Percentiles rank a stretch among this genome's conserved stretches.
phyloP scores from a whole-genome alignment of 2,113 vertebrate species.

The Micronycteris hirsuta region DNA sequence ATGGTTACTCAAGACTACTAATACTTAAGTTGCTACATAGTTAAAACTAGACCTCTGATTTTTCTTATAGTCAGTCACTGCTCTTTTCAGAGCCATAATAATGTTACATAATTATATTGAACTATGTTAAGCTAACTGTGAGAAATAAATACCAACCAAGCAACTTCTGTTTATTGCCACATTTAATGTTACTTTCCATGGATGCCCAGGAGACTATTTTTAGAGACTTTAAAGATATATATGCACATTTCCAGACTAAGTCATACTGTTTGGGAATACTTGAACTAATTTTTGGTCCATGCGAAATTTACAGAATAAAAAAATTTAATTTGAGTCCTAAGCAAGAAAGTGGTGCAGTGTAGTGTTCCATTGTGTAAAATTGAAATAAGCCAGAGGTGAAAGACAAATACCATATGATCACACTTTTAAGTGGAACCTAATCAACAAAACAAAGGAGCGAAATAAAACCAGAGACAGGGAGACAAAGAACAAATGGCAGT shows the following conservation, averaged over 20 bases:
- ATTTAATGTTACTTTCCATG: not conserved
- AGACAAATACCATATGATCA: no score
- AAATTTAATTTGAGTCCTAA: not conserved
- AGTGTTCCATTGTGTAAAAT: no score
- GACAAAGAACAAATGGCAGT: no score
- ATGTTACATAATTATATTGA: not conserved
- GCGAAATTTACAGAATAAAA: slow-evolving; percentile 26
- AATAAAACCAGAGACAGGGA: no score
- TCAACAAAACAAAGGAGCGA: no score
- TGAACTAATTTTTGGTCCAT: not conserved
- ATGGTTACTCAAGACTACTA: not conserved
- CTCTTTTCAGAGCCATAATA: not conserved
- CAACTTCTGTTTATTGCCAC: not conserved
- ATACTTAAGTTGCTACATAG: not conserved
- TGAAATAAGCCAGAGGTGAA: no score
- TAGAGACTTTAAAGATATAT: not conserved
- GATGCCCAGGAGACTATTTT: not conserved
- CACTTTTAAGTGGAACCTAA: no score
- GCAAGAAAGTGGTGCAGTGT: not conserved
- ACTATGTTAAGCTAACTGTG: not conserved
- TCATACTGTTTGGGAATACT: not conserved
- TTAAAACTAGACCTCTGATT: not conserved
- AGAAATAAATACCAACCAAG: not conserved
- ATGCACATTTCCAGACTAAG: not conserved
- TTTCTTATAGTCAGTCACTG: not conserved